Evolutionary conservation across 2,797 vertebrate genomes (phyloP).

Genomic region (Benthosema pterotum): DNA sequence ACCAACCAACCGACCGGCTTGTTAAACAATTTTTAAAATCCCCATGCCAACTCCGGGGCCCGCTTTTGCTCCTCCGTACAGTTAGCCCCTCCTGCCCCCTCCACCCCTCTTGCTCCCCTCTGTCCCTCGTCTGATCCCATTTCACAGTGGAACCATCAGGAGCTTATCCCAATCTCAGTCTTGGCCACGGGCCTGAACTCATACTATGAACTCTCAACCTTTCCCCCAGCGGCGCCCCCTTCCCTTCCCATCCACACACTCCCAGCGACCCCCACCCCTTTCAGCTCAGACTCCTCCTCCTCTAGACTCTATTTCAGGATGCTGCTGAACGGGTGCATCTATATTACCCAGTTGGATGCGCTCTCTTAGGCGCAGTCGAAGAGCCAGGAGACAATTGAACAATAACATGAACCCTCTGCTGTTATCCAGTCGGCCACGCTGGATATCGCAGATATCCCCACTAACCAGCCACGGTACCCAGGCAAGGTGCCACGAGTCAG

Average conservation of each 20-base stretch:
- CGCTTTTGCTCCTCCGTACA: constrained; percentile 48
- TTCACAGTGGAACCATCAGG: constrained; percentile 73
- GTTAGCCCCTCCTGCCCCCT: no score
- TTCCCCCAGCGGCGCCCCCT: constrained; percentile 48
- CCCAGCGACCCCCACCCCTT: background rate
- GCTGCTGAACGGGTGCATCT: constrained; percentile 41
- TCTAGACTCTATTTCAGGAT: constrained; percentile 55
- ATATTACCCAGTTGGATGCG: constrained; percentile 46
- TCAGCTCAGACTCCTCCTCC: constrained; percentile 6
- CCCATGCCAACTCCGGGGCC: constrained; percentile 48
- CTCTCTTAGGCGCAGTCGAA: constrained; percentile 62
- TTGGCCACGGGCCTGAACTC: constrained; percentile 69
- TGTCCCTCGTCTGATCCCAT: constrained; percentile 72
- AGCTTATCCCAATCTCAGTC: constrained; percentile 73
- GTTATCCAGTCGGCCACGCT: constrained; percentile 39
- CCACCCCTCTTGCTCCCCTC: constrained; percentile 41
- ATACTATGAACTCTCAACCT: constrained; percentile 70
- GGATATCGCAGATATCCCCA: background rate
- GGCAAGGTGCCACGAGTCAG: background rate
- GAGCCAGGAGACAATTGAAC: constrained; percentile 52
- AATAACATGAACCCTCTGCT: constrained; percentile 59
- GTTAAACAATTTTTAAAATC: constrained; percentile 71
- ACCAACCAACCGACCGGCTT: constrained; percentile 50
- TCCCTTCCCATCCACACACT: constrained; percentile 16
- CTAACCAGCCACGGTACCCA: no score